A percentile compares a stretch with the other conserved stretches of the same genome.
Evolutionary conservation across 2,113 vertebrate species (phyloP).

Genomic region (Microtus pennsylvanicus): DNA sequence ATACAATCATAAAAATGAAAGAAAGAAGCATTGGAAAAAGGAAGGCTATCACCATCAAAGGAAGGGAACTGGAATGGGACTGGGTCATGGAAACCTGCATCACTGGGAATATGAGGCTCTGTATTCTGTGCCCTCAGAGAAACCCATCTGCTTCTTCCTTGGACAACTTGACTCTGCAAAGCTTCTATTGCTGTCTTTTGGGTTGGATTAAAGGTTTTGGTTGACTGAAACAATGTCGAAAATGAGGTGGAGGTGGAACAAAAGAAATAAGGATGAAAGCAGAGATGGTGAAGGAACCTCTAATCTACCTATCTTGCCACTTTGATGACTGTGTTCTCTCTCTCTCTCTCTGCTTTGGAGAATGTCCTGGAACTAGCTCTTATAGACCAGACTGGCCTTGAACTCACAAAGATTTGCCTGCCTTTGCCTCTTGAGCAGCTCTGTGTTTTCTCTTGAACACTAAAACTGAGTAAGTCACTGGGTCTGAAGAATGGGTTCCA

Average conservation of each 20-base stretch:
- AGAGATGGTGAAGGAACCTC: neutral
- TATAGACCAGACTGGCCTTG: too few relatives aligned
- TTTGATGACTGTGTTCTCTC: neutral
- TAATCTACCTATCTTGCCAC: neutral
- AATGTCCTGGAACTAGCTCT: too few relatives aligned
- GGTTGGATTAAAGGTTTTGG: neutral
- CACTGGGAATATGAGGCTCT: neutral
- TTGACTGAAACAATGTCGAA: neutral
- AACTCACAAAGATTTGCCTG: too few relatives aligned
- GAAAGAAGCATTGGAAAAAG: neutral
- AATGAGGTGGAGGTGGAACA: neutral
- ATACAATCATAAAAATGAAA: neutral
- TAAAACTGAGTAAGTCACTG: neutral
- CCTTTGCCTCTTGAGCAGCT: too few relatives aligned
- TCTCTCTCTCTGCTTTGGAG: too few relatives aligned
- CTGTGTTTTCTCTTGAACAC: neutral
- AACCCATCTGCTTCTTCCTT: neutral
- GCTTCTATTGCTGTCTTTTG: neutral
- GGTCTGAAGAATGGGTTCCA: neutral
- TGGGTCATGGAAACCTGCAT: neutral
- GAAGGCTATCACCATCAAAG: neutral
- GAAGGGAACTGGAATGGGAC: fast-evolving
- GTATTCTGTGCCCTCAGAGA: neutral
- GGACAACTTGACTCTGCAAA: neutral
- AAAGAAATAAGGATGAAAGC: neutral